Evolutionary conservation across 2,888 invertebrate genomes (phyloP), one percentile per base, ranked within the genome.

Genomic region (Phengaris arion): DNA sequence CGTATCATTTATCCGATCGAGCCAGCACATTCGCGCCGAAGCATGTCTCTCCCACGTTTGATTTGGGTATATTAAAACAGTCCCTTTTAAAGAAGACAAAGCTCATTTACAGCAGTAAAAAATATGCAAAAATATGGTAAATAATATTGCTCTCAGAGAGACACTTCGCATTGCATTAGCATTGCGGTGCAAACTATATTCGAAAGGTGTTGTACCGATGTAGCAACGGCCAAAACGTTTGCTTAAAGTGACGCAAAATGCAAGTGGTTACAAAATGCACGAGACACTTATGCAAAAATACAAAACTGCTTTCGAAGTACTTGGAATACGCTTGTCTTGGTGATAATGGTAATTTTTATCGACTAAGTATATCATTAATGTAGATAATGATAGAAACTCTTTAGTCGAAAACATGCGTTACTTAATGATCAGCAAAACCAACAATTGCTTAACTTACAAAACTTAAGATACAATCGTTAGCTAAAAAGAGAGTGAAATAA

Each of bases 61-160:
- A 35, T 35, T 35, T 35, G 35, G 35, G 22, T 64, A 64, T 12
- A 22, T 35, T 35, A 64, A 15, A 22, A 57, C 15, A 57, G 15
- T 15, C 51, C 48, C 1, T 57, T 15, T 2, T 22, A 9, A 9
- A 22, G 13, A 54, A 54, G 9, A 22, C 22, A 12, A 45, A 45
- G 64, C 13, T 64, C 64, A 12, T 64, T 64, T 35, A 35, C 35
- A 64, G 35, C 35, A 35, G 12, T 64, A 45, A 35, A 10, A 45
- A 45, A 64, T 64, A 64, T 64, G 64, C 64, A 64, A 64, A 64
- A 64, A 64, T 64, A 64, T 64, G 64, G 35, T 64, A 45, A 64
- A 64, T 59, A 22, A 59, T 64, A 64, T 64, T 22, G 64, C 12
- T 64, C 64, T 64, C 64, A 12, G 3, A 64, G 45, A 12, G 64